phyloP scores from a whole-genome alignment of 1,140 invertebrate species.

The Musca vetustissima region DNA sequence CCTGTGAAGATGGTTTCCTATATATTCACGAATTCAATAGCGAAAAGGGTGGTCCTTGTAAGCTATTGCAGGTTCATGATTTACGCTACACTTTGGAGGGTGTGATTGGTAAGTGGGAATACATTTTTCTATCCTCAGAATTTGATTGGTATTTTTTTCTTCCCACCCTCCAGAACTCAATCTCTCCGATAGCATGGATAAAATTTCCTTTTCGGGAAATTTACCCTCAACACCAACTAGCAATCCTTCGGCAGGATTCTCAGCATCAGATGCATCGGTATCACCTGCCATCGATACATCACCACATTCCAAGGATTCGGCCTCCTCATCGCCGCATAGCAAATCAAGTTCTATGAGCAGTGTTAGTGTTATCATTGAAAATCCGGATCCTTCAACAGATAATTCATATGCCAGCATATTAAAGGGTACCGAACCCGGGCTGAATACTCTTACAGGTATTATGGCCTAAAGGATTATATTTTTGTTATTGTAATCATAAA shows the following conservation, averaged over 20 bases:
- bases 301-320: conserved; percentile 9
- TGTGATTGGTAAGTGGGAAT: conserved; percentile 38
- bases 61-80: conserved; percentile 74
- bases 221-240: conserved; percentile 6
- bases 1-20: conserved; percentile 86
- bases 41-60: conserved; percentile 84
- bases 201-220: conserved; percentile 22
- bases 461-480: background rate
- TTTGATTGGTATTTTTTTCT: background rate
- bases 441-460: conserved; percentile 30
- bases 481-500: background rate
- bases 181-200: conserved; percentile 42
- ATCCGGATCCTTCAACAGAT: conserved; percentile 44
- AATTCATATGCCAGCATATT: conserved; percentile 52
- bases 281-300: no score
- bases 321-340: background rate
- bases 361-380: conserved; percentile 40
- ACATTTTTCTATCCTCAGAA: background rate
- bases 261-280: background rate
- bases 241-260: conserved; percentile 2
- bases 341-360: conserved; percentile 18
- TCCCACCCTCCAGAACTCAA: conserved; percentile 38
- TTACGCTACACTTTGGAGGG: conserved; percentile 55
- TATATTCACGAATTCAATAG: conserved; percentile 91
- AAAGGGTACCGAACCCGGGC: conserved; percentile 41